Evolutionary conservation across 2,113 vertebrate species (phyloP), one percentile per base, ranked within the genome.

Genomic region (Todiramphus chloris): DNA sequence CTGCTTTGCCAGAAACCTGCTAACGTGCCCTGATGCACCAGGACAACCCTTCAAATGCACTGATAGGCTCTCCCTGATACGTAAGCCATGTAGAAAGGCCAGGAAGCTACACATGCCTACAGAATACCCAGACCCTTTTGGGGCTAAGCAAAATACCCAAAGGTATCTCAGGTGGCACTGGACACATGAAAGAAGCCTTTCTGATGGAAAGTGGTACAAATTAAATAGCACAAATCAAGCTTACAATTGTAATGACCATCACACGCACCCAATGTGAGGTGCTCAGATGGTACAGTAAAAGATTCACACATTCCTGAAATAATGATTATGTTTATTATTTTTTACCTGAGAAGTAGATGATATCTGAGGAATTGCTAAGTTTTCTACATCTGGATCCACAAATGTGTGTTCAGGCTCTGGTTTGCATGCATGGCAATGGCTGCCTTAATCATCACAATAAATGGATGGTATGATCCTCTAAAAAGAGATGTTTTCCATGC

Each of bases 391-490:
- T 86, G n/a, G 27, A 88, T 63, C 23, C 39, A 81, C 55, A 83
- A 73, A 28, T 0, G 0, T 46, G 2, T 20, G 3, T 56, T 85
- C 31, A 66, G 59, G 30, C 19, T 4, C 16, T 15, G 11, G 3
- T 70, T 72, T 88, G 30, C 20, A 67, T 2, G 7, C 11, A 23
- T 55, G 8, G 13, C 8, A 59, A 46, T 16, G 27, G 2, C 13
- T 86, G 19, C 13, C 4, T 93, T 51, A 41, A 67, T 37, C 33
- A 17, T 19, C 35, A 51, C 19, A 48, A n/a, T 21, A 46, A 87
- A 43, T 1, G 62, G 25, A 31, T 56, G 28, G 6, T 18, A 11
- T 30, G 41, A 62, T 74, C 4, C 19, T 75, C 66, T 24, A 28
- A 64, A 74, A 85, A 39, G 20, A 64, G 16, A 11, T 46, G 13